Evolutionary conservation across 2,888 invertebrate species (phyloP), one percentile per base, ranked within the genome.

Genomic region (Spisula subtruncata): DNA sequence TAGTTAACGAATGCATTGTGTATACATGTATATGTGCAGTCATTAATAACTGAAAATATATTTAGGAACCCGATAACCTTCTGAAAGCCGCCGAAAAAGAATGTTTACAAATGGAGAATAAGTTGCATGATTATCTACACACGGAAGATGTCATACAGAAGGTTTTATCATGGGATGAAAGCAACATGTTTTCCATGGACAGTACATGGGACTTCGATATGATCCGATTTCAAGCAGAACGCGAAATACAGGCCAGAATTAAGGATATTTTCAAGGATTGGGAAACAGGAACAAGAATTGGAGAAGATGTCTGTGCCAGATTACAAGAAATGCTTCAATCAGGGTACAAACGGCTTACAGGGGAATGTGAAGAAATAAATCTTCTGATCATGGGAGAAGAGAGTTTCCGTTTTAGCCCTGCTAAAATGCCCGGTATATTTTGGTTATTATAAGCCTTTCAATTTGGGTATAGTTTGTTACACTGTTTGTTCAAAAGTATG

Each of bases 261-360:
- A 86, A 91, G 29, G 54, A 71, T 6, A 81, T 91, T 12, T 51
- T 93, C 0, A 89, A 81, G 16, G 79, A 60, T 18, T 94, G 94
- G 94, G 93, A 93, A 81, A 85, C 54, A 10, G 83, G 79, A 46
- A 75, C 90, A 8, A 41, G 89, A 0, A 51, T 91, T 1, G 51
- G 90, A 12, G 80, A 89, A 56, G 29, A 84, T 14, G 51, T 91
- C 4, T 90, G 92, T 18, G 80, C 89, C 16, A 81, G 88, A 10
- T 85, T 94, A 71, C 88, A 91, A 0, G 79, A 85, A 18, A 35
- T 80, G 32, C 93, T 94, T 54, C 88, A 83, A 18, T 66, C 51
- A 29, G 92, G 93, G 86, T 93, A 91, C 79, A 54, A 88, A 41
- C 85, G 93, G 10, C 86, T 94, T 5, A 89, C 90, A 10, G 89